Base-by-base conservation (phyloP, 1,140 invertebrate genomes). In the Drosophila oshimai region DNA sequence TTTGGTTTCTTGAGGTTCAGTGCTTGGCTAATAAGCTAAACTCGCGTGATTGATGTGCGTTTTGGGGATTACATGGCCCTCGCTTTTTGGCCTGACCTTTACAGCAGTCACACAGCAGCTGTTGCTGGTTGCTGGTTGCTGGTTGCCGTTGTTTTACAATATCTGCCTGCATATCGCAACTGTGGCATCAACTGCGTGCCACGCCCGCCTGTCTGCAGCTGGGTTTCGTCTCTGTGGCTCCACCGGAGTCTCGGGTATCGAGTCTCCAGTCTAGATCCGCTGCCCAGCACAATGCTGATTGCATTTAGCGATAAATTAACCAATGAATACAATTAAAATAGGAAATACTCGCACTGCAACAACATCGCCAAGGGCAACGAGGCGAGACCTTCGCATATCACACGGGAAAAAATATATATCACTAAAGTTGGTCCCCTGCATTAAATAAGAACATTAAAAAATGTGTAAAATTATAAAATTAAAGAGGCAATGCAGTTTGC, bases 281-380 rank as follows among this genome's bases (percentile, higher is more conserved):
- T 20, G 5, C 29, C 58, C 71, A 34, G 70, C 65, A 87, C 83
- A 87, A 87, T 87, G 83, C 81, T 87, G 81, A 87, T 87, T 81
- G 78, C 81, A 87, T 77, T 87, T 62, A 67, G 53, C 81, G 81
- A 87, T 87, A 87, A 87, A 88, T 87, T 87, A 87, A 50, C 73
- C 80, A 87, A 84, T 86, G 80, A 84, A 84, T 84, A 84, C 81
- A 84, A 84, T 84, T 86, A 84, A 86, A 86, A 79, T 61, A 57
- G 37, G 60, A 53, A 70, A 39, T 65, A 65, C 60, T 33, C 39
- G 70, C 33, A 47, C 31, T 42, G 46, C 64, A 58, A 26, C 49
- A 7, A 17, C 17, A 42, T 34, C 24, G 58, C 61, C 72, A 74
- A 79, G 76, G 76, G 71, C 76, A 80, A 13, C 12, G 26, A 18